phyloP scores from a whole-genome alignment of 1,140 invertebrate species.

The Drosophila gunungcola region DNA sequence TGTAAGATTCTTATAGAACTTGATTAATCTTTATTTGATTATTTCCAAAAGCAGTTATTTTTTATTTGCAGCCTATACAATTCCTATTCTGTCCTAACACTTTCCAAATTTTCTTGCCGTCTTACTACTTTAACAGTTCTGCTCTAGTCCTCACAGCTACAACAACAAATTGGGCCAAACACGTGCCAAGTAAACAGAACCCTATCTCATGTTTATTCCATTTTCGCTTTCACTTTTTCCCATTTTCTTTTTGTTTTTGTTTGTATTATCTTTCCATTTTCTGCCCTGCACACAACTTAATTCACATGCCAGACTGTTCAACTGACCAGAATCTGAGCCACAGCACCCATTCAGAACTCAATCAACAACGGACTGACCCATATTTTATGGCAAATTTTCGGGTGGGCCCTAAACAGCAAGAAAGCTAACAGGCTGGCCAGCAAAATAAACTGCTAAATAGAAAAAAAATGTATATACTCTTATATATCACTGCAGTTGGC shows the following conservation, averaged over 20 bases:
- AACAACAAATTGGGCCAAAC: conserved; percentile 37
- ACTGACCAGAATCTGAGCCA: conserved; percentile 38
- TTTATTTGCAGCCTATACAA: not conserved
- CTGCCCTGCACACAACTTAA: conserved; percentile 41
- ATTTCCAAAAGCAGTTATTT: not conserved
- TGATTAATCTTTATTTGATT: not conserved
- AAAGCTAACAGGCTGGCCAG: conserved; percentile 34
- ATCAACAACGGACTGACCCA: conserved; percentile 72
- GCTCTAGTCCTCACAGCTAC: conserved; percentile 14
- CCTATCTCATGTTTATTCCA: conserved; percentile 42
- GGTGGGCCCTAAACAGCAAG: conserved; percentile 56
- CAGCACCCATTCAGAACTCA: conserved; percentile 50
- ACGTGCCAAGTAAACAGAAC: conserved; percentile 41
- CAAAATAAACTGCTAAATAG: conserved; percentile 46
- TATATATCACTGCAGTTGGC: conserved; percentile 13
- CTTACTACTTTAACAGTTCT: conserved; percentile 7
- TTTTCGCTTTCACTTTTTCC: conserved; percentile 45
- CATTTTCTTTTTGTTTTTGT: conserved; percentile 3
- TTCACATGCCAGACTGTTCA: conserved; percentile 41
- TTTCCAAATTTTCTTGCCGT: not conserved
- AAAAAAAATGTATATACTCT: conserved; percentile 3
- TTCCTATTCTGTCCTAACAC: not conserved
- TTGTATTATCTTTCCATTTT: conserved; percentile 33
- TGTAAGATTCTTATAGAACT: too few relatives aligned
- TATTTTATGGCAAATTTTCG: conserved; percentile 67